Conservation (phyloP, 1,140 invertebrate genomes). For the Magallana gigas region DNA sequence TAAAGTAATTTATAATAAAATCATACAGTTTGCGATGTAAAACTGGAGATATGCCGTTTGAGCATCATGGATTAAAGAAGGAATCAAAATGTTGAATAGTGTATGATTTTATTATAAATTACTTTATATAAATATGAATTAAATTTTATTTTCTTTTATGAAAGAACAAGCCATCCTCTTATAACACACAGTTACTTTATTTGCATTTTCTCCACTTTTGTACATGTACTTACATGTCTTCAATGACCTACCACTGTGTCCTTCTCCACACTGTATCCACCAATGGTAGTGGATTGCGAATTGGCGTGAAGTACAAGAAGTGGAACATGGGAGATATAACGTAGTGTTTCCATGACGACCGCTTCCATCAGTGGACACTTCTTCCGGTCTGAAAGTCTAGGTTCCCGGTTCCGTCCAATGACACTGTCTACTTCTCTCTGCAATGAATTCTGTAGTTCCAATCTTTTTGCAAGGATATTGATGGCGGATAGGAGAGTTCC, state of each 20-base stretch:
- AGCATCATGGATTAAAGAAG: not conserved
- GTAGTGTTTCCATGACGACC: slow-evolving; percentile 10
- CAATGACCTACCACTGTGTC: slow-evolving; percentile 14
- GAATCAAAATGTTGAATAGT: not conserved
- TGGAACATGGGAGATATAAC: slow-evolving; percentile 8
- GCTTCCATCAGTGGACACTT: not conserved
- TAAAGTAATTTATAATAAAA: no score
- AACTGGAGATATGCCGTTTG: no score
- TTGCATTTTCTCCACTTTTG: no score
- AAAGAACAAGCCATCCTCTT: no score
- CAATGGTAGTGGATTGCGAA: not conserved
- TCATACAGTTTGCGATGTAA: no score
- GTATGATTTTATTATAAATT: not conserved
- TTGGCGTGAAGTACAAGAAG: not conserved
- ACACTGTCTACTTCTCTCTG: not conserved
- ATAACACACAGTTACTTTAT: no score
- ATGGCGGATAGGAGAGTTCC: not conserved
- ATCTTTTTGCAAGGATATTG: not conserved
- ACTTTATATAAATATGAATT: no score
- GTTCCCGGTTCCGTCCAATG: not conserved
- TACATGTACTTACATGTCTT: not conserved
- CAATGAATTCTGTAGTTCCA: not conserved
- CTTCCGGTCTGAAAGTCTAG: not conserved
- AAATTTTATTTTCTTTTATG: no score
- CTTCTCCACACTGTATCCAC: not conserved